A percentile compares a stretch with the other conserved stretches of the same genome.
These are phyloP conservation scores for Myathropa florea DNA, from an alignment of 2,888 invertebrate genomes.

Conservation along the genomic window DNA sequence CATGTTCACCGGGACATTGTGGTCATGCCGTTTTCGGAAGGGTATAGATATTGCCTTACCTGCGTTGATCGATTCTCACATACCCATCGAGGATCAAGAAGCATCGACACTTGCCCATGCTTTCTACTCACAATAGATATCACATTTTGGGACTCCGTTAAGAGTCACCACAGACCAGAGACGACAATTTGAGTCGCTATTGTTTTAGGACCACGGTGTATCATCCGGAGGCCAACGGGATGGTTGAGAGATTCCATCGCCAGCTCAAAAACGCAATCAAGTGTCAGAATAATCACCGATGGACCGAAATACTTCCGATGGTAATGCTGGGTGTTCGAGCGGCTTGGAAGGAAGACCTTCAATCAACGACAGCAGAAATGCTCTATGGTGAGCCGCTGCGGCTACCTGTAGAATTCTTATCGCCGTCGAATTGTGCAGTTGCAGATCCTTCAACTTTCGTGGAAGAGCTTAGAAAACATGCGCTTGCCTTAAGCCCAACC, in stretches of 20 bases:
- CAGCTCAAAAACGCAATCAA: constrained; percentile 57
- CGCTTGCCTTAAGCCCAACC: too few relatives aligned
- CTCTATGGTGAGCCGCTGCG: background rate
- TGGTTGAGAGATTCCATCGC: constrained; percentile 68
- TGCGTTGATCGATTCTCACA: constrained; percentile 9
- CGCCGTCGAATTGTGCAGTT: background rate
- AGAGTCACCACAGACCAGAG: constrained; percentile 55
- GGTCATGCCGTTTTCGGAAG: background rate
- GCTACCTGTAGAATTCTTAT: background rate
- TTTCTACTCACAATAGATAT: too few relatives aligned
- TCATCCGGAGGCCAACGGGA: constrained; percentile 65
- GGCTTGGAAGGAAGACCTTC: background rate
- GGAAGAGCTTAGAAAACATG: too few relatives aligned
- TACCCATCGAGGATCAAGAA: constrained; percentile 19
- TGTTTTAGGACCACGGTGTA: constrained; percentile 51
- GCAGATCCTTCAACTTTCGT: background rate
- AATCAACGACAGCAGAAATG: constrained; percentile 1
- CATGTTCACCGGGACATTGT: constrained; percentile 10
- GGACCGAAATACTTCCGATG: background rate
- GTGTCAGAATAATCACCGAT: constrained; percentile 13
- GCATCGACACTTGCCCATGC: too few relatives aligned
- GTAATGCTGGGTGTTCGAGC: background rate
- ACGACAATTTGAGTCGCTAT: constrained; percentile 53
- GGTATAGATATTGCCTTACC: constrained; percentile 8
- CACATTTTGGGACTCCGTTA: constrained; percentile 51